These are phyloP conservation scores for Sphecodes monilicornis DNA, from an alignment of 2,888 invertebrate species.

Conservation along the genomic window DNA sequence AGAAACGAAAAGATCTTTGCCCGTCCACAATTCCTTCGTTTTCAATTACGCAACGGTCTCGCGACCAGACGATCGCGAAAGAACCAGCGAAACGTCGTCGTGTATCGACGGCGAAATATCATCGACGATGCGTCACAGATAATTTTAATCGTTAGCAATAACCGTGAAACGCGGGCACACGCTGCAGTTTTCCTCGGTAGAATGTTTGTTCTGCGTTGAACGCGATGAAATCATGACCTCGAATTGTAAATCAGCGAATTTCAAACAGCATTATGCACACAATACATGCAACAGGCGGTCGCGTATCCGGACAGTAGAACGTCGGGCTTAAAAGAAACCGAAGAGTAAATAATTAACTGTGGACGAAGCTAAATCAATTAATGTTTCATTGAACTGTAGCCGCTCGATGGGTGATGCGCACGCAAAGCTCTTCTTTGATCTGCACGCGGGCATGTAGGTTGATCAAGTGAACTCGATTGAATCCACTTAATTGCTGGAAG, in stretches of 20 bases:
- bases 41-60: conserved; percentile 1
- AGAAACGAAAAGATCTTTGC: background rate
- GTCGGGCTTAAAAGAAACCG: background rate
- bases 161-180: conserved; percentile 29
- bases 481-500: conserved; percentile 30
- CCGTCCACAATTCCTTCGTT: background rate
- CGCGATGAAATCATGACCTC: conserved; percentile 35
- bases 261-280: background rate
- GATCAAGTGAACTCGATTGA: conserved; percentile 23
- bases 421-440: conserved; percentile 5
- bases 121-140: conserved; percentile 44
- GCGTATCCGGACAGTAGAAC: background rate
- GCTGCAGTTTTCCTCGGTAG: conserved; percentile 32
- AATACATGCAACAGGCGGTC: background rate
- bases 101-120: conserved; percentile 39
- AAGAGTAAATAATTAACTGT: background rate
- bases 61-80: background rate
- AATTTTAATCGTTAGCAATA: conserved; percentile 51
- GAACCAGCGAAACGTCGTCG: conserved; percentile 16
- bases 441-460: conserved; percentile 16
- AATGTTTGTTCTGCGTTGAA: conserved; percentile 6
- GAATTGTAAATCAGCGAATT: conserved; percentile 13
- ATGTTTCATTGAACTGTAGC: conserved; percentile 35
- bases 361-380: conserved; percentile 27
- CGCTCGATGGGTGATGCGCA: conserved; percentile 22